Base-by-base conservation (phyloP, 2,888 invertebrate genomes). In the Parthenolecanium corni region DNA sequence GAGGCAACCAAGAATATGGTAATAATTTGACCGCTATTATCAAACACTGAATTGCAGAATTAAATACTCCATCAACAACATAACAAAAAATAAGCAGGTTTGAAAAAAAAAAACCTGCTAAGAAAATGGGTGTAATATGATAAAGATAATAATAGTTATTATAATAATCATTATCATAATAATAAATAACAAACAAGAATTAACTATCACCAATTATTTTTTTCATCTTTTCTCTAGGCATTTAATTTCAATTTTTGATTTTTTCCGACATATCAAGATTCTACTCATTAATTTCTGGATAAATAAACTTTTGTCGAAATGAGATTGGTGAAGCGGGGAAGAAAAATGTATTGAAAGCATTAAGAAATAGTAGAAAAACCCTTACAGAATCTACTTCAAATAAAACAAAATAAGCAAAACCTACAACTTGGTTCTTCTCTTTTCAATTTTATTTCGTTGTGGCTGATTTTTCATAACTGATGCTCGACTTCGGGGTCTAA, bases 401-500 rank as follows among this genome's bases (percentile, higher is more conserved):
- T 2, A 49, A 20, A 49, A 20, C 6, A 23, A 49, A 49, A 49
- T 21, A 23, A 14, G 11, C 21, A 49, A 49, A 49, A 36, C 23
- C 61, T 61, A 61, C 61, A 61, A n/a, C 16, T 40, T 61, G 16
- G 16, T n/a, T 36, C 40, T 61, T 40, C 51, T 61, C 40, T 61
- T 61, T 24, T 61, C 61, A 2, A 51, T 1, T 36, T 61, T 61
- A 20, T 51, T 61, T 49, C 61, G 61, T 14, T 24, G 38, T n/a
- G 23, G 31, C 11, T 51, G 61, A 16, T 40, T 49, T 21, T 47
- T 61, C 18, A 36, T 38, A 9, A 47, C 40, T 18, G 61, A 21
- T 2, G 61, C 49, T 51, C 61, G 61, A 61, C 51, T 61, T 12
- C 49, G 49, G 2, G 20, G 49, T 11, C 9, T 31, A 6, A 31